phyloP scores from a whole-genome alignment of 1,140 invertebrate genomes.

The Lasioglossum albipes region DNA sequence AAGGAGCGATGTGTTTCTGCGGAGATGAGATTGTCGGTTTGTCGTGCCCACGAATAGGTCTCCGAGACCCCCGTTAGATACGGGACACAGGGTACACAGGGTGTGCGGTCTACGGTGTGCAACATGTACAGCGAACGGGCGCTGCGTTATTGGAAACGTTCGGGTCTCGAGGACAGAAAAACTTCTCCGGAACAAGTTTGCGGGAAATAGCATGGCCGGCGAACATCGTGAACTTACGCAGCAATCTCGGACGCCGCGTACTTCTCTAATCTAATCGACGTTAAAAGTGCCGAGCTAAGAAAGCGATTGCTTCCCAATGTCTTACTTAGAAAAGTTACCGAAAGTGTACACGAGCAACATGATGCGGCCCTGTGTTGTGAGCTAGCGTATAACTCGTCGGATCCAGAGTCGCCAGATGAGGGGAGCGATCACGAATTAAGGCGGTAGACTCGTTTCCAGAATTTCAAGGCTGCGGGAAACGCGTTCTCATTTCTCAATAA shows the following conservation, averaged over 20 bases:
- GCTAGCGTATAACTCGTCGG: neutral
- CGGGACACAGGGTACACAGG: conserved; percentile 42
- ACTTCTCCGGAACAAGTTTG: neutral
- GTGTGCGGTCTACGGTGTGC: conserved; percentile 16
- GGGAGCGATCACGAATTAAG: too few relatives aligned
- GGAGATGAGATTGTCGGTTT: conserved; percentile 60
- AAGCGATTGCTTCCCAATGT: too few relatives aligned
- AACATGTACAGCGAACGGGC: neutral
- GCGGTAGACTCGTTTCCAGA: too few relatives aligned
- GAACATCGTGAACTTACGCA: neutral
- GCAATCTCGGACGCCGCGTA: too few relatives aligned
- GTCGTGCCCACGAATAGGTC: conserved; percentile 43
- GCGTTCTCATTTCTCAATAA: too few relatives aligned
- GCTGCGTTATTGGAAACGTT: conserved; percentile 51
- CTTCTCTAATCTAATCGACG: too few relatives aligned
- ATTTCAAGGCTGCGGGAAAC: too few relatives aligned
- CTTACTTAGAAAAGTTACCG: too few relatives aligned
- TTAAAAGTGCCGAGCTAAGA: too few relatives aligned
- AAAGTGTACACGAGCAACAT: neutral
- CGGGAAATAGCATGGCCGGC: neutral
- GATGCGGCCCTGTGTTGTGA: too few relatives aligned
- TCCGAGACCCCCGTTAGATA: conserved; percentile 15
- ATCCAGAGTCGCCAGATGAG: neutral
- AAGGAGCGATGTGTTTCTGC: conserved; percentile 50
- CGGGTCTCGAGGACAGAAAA: conserved; percentile 31